Base-by-base conservation (phyloP, 23 tunicate genomes). In the Diplosoma virens region DNA sequence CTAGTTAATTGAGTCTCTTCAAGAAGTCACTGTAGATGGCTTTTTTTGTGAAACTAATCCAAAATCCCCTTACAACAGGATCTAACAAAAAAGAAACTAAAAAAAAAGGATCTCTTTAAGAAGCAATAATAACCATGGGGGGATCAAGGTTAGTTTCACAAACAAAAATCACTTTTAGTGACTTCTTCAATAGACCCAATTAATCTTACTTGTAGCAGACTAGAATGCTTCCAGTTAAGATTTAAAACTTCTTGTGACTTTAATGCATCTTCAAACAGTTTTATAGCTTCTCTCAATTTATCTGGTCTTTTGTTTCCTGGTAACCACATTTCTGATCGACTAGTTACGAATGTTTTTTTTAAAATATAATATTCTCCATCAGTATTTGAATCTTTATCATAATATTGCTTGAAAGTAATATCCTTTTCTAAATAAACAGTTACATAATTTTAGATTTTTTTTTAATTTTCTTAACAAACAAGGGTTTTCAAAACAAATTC, bases 281-380 rank as follows among this genome's bases (percentile, higher is more conserved):
- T 90, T 14, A 90, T 66, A 37, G 63, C 36, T 7, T 90, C 97
- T 25, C 84, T 37, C 55, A 90, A 58, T 25, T 82, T 73, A 18
- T 59, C 82, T 2, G 97, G 82, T 58, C 97, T 48, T 48, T 90
- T 84, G 56, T 84, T 90, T 25, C 81, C 53, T 16, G 87, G 89
- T 7, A 33, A 47, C 97, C 97, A 90, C 34, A 74, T 24, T 37
- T 71, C 90, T n/a, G 71, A 74, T 5, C 97, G 85, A 74, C 84
- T 84, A 25, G 28, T 41, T 5, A 83, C 82, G 75, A 77, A 90
- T 27, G 78, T 20, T 34, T 79, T 66, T 73, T 90, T 90, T 0
- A 71, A 34, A 56, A 79, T 59, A 65, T 82, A 50, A 30, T 67
- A 89, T 78, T 89, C 89, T 5, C 85, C 80, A 47, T 61, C 30